Evolutionary conservation across 2,888 invertebrate species (phyloP).

Genomic region (Dryocosmus kuriphilus): DNA sequence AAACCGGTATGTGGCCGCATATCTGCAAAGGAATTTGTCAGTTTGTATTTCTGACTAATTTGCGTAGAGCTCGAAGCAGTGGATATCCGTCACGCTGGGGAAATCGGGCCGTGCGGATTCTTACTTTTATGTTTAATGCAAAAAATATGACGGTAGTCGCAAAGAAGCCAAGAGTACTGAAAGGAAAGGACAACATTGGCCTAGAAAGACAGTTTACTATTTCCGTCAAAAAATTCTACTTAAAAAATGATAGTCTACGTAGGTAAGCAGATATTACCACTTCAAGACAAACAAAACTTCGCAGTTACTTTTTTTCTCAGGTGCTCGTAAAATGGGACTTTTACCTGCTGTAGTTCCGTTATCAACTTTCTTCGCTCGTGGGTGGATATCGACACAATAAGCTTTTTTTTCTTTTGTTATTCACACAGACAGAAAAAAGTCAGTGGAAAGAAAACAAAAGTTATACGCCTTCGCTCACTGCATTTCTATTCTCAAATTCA

Average conservation of each 20-base stretch:
- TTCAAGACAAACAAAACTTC: neutral
- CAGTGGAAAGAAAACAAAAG: neutral
- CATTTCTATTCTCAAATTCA: conserved; percentile 23
- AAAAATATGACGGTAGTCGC: conserved; percentile 4
- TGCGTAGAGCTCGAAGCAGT: neutral
- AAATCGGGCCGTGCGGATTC: conserved; percentile 25
- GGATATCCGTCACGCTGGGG: neutral
- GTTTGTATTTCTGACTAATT: neutral
- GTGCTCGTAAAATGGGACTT: neutral
- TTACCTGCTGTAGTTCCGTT: neutral
- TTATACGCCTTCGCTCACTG: neutral
- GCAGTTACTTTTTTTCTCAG: neutral
- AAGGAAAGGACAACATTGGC: conserved; percentile 12
- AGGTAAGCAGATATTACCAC: neutral
- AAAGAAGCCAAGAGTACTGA: neutral
- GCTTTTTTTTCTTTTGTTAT: conserved; percentile 4
- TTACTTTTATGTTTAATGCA: conserved; percentile 11
- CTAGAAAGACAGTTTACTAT: neutral
- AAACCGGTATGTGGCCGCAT: neutral
- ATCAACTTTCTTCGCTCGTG: neutral
- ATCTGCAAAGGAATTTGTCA: neutral
- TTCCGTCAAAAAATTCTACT: neutral
- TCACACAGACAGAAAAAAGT: neutral
- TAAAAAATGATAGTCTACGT: neutral
- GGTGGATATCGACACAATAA: neutral